Percentiles rank a stretch among this genome's conserved stretches.
Conservation (phyloP, 2,797 vertebrate genomes). For the Peromyscus melanophrys region DNA sequence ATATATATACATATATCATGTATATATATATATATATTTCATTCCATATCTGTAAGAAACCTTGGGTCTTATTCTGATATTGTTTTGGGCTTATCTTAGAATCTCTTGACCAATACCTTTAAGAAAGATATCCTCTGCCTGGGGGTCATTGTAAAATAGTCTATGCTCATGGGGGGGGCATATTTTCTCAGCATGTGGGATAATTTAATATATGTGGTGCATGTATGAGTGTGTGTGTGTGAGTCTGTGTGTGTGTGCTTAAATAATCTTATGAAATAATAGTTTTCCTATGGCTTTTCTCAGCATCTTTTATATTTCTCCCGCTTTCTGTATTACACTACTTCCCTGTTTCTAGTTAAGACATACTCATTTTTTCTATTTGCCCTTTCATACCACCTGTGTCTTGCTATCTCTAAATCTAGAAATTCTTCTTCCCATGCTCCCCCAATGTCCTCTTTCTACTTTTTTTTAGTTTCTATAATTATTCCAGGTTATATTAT, state of each 20-base stretch:
- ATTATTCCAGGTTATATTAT: background rate
- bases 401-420: background rate
- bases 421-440: background rate
- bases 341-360: background rate
- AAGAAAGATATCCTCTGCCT: background rate
- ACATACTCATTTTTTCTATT: background rate
- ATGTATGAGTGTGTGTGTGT: background rate
- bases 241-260: background rate
- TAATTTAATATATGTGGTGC: background rate
- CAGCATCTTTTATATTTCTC: background rate
- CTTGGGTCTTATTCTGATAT: background rate
- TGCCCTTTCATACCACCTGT: background rate
- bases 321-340: background rate
- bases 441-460: background rate
- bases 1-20: background rate
- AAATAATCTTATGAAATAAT: background rate
- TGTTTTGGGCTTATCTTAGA: background rate
- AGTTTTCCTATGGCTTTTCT: background rate
- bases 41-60: background rate
- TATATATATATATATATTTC: background rate
- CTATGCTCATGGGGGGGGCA: background rate
- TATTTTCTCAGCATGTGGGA: background rate
- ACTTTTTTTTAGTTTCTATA: background rate
- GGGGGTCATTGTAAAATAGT: background rate
- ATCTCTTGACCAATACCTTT: background rate